These are phyloP conservation scores for Chironomus riparius DNA, from an alignment of 2,888 invertebrate genomes.

Conservation along the genomic window DNA sequence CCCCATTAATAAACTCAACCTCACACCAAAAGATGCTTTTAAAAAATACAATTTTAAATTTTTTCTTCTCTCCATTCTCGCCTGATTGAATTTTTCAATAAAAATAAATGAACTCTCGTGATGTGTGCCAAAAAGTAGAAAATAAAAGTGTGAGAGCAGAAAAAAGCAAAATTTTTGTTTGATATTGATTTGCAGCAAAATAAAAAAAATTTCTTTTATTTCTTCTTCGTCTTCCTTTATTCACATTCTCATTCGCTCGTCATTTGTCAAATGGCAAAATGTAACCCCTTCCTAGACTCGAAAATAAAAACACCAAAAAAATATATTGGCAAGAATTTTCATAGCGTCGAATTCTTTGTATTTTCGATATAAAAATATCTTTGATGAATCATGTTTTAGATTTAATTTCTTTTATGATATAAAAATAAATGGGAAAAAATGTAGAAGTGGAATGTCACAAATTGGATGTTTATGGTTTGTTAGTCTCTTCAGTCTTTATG, in stretches of 20 bases:
- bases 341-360: too few relatives aligned
- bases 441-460: background rate
- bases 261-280: background rate
- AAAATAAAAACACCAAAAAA: too few relatives aligned
- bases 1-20: too few relatives aligned
- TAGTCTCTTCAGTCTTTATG: background rate
- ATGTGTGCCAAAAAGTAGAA: background rate
- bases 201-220: background rate
- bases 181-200: slow-evolving; percentile 6
- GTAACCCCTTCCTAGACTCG: background rate
- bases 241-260: background rate
- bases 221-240: background rate
- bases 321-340: too few relatives aligned
- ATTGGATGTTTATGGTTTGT: slow-evolving; percentile 21
- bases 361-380: background rate
- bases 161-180: background rate
- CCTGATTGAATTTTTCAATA: slow-evolving; percentile 21
- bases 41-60: too few relatives aligned
- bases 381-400: background rate
- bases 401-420: background rate
- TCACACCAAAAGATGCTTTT: too few relatives aligned
- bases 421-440: background rate
- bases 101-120: slow-evolving; percentile 8
- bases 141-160: background rate
- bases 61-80: background rate